These are phyloP conservation scores for Gymnothorax reevesii DNA, from an alignment of 2,797 vertebrate genomes.

Conservation along the genomic window DNA sequence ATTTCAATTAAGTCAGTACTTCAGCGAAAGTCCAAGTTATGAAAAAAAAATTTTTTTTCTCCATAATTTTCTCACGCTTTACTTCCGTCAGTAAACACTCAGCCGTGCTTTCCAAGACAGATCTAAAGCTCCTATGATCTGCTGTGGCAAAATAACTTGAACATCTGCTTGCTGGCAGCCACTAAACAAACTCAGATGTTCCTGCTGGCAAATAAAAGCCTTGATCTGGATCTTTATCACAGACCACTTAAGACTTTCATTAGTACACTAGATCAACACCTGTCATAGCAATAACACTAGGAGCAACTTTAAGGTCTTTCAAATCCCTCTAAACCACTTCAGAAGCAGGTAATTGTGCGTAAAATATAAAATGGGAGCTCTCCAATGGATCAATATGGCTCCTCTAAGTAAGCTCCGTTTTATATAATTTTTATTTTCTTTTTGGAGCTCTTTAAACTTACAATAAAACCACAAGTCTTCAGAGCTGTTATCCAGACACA, in stretches of 20 bases:
- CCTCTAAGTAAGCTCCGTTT: background rate
- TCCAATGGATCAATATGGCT: background rate
- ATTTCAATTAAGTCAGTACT: background rate
- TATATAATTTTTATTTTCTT: background rate
- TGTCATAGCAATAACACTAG: slow-evolving; percentile 2
- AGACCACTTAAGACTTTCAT: slow-evolving; percentile 15
- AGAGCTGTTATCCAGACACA: background rate
- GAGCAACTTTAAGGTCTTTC: background rate
- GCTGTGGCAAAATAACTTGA: background rate
- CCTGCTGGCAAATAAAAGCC: background rate
- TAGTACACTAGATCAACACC: slow-evolving; percentile 22
- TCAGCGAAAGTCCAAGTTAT: background rate
- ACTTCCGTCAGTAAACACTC: background rate
- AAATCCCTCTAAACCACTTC: background rate
- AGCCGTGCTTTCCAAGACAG: background rate
- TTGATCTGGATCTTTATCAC: slow-evolving; percentile 7
- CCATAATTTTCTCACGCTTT: background rate
- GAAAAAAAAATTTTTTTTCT: background rate
- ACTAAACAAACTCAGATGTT: slow-evolving; percentile 1
- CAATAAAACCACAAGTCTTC: background rate
- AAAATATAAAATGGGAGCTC: background rate
- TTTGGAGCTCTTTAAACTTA: background rate
- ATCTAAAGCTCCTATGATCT: slow-evolving; percentile 3
- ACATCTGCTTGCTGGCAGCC: slow-evolving; percentile 24
- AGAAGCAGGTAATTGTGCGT: background rate